phyloP scores from a whole-genome alignment of 2,888 invertebrate species.

The Drosophila affinis region DNA sequence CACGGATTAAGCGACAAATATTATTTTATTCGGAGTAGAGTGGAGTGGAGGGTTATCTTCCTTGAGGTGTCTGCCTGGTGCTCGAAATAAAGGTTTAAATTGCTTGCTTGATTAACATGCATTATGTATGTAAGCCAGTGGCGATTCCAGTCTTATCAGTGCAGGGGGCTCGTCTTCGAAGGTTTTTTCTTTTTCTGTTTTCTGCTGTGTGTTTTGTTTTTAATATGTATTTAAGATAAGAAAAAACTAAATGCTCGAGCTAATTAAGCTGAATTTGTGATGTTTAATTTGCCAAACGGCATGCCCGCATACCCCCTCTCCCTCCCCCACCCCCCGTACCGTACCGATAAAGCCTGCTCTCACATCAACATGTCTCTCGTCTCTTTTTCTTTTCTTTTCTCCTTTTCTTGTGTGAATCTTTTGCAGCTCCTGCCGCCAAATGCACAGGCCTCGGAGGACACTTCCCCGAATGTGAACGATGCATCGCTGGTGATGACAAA shows the following conservation, averaged over 20 bases:
- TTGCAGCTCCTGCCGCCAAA: constrained; percentile 77
- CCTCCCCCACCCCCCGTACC: too few relatives aligned
- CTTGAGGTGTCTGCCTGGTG: constrained; percentile 34
- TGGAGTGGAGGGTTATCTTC: background rate
- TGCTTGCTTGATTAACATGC: constrained; percentile 65
- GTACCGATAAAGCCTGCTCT: constrained; percentile 11
- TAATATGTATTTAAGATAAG: background rate
- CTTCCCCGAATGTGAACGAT: constrained; percentile 64
- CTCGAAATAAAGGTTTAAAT: constrained; percentile 57
- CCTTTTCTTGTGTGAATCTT: background rate
- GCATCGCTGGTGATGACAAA: constrained; percentile 73
- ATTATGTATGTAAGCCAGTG: constrained; percentile 76
- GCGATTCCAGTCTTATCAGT: constrained; percentile 15
- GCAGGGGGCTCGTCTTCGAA: background rate
- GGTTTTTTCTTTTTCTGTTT: too few relatives aligned
- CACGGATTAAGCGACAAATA: constrained; percentile 2
- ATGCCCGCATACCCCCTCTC: too few relatives aligned
- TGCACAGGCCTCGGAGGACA: constrained; percentile 74
- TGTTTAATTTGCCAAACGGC: background rate
- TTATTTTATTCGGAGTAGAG: constrained; percentile 5
- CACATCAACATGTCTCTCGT: background rate
- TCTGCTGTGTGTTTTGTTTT: background rate
- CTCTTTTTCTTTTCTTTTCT: background rate
- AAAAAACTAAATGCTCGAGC: background rate
- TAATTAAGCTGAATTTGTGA: background rate